Percentiles rank a stretch among this genome's conserved stretches.
These are phyloP conservation scores for Chymomyza amoena DNA, from an alignment of 2,888 invertebrate species.

Conservation along the genomic window DNA sequence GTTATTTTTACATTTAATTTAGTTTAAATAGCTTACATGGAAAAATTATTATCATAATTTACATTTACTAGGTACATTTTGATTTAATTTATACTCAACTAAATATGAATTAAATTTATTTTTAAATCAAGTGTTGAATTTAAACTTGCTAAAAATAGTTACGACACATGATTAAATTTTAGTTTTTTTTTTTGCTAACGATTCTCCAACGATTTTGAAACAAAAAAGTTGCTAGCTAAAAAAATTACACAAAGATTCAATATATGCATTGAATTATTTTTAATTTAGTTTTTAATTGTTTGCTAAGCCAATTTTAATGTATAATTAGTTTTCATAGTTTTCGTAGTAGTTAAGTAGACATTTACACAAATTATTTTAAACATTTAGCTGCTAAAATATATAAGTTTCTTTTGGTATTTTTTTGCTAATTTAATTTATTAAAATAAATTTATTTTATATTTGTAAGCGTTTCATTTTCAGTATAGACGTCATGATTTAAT, in stretches of 20 bases:
- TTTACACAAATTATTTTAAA: constrained; percentile 38
- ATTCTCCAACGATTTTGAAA: neutral
- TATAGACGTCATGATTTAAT: constrained; percentile 13
- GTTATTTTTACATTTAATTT: constrained; percentile 1
- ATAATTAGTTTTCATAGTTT: neutral
- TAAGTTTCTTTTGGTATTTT: neutral
- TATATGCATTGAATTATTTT: neutral
- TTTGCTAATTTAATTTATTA: constrained; percentile 11
- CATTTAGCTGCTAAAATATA: constrained; percentile 49
- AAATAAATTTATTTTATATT: constrained; percentile 40
- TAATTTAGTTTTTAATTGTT: constrained; percentile 12
- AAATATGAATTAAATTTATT: constrained; percentile 47
- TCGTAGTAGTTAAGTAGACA: constrained; percentile 26
- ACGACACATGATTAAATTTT: constrained; percentile 3
- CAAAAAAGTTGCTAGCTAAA: constrained; percentile 23
- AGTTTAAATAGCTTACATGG: constrained; percentile 45
- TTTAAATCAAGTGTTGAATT: constrained; percentile 9
- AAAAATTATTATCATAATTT: constrained; percentile 73
- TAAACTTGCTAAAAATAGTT: constrained; percentile 5
- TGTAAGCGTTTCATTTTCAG: constrained; percentile 67
- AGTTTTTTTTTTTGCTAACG: constrained; percentile 13
- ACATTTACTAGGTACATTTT: constrained; percentile 73
- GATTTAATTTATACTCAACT: constrained; percentile 62
- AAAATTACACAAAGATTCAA: constrained; percentile 14
- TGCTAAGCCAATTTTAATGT: constrained; percentile 7